Conservation (phyloP, 2,888 invertebrate genomes). For the Neoaliturus tenellus region DNA sequence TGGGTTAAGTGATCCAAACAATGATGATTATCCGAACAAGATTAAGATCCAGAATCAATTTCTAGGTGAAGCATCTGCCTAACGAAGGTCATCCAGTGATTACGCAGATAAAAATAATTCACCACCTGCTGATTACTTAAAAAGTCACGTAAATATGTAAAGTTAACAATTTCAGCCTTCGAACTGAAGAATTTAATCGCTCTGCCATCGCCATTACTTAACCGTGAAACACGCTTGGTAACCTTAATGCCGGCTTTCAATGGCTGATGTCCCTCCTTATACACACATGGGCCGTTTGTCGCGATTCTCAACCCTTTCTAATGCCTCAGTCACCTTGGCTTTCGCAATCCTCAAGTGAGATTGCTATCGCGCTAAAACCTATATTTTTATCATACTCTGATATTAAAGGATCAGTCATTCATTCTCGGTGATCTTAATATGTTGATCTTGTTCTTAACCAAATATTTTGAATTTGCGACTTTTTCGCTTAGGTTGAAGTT, state of each 20-base stretch:
- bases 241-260: not conserved
- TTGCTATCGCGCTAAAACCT: not conserved
- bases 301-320: conserved; percentile 25
- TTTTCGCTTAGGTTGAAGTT: too few relatives aligned
- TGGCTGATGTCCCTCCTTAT: not conserved
- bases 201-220: not conserved
- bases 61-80: not conserved
- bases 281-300: not conserved
- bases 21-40: too few relatives aligned
- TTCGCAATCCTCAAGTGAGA: not conserved
- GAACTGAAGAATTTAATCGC: not conserved
- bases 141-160: not conserved
- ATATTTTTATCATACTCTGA: too few relatives aligned
- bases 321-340: conserved; percentile 8
- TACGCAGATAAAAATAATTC: not conserved
- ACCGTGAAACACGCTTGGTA: not conserved
- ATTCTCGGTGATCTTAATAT: too few relatives aligned
- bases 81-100: not conserved
- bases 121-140: not conserved
- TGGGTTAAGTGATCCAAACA: too few relatives aligned
- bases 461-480: too few relatives aligned
- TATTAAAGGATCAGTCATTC: too few relatives aligned
- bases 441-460: too few relatives aligned
- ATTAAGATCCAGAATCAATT: too few relatives aligned
- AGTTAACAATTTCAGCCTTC: conserved; percentile 1